Evolutionary conservation across 2,797 vertebrate genomes (phyloP), one percentile per base, ranked within the genome.

Genomic region (Etheostoma nigrum): DNA sequence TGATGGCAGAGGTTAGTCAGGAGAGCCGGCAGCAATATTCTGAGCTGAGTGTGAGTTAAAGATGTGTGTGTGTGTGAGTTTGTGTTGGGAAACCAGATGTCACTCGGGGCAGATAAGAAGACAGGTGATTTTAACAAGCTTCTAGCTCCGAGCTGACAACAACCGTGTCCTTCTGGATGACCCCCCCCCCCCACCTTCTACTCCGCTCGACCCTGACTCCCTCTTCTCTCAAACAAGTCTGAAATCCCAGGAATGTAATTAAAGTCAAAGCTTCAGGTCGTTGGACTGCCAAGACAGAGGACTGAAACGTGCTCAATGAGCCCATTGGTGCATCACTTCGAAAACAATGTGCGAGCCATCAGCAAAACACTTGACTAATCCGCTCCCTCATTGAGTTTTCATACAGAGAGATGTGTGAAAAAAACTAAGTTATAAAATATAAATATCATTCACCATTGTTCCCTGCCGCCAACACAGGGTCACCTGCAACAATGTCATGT

Each of bases 191-290:
- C 15, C 2, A 25, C 73, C 73, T 21, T 53, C 79, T 53, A 51
- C 79, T 63, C 69, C 63, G 65, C 27, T 33, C 19, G 8, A 81
- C 55, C 83, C 30, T 49, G 19, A 77, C 68, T 72, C 68, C 70
- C 27, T 51, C 63, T 63, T 52, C 69, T 77, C 62, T 63, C 33
- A 67, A 72, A 80, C 78, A 60, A 69, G 84, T 64, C 76, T 83
- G 81, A 88, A 89, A 92, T 90, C 70, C 76, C 81, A 92, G 89
- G 88, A 93, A 93, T 92, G 89, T 82, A 92, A 93, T 92, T 90
- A 91, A 91, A 91, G 78, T 77, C 72, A 57, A 78, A 76, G 81
- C 85, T 85, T 74, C 83, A 77, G 71, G 83, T 87, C 48, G 74
- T 82, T 70, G 51, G 3, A 57, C 76, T 68, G 74, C 66, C 74